These are phyloP conservation scores for Drosophila rhopaloa DNA, from an alignment of 1,140 invertebrate species.

Conservation along the genomic window DNA sequence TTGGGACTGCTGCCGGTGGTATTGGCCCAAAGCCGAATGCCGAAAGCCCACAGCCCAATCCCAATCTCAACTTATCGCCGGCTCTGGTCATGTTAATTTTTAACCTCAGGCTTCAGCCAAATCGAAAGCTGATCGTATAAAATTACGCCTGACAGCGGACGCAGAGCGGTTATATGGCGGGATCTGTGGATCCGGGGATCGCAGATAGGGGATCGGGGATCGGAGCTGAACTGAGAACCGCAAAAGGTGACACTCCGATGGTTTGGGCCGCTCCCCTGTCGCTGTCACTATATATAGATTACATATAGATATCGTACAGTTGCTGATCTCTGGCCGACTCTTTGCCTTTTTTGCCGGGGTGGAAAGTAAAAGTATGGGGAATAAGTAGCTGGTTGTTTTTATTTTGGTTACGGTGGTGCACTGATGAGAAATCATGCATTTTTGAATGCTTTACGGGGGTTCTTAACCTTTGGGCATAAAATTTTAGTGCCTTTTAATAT, in stretches of 20 bases:
- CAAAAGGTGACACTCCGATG: constrained; percentile 76
- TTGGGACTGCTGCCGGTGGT: constrained; percentile 8
- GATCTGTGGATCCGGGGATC: constrained; percentile 12
- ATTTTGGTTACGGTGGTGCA: constrained; percentile 2
- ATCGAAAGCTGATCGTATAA: constrained; percentile 82
- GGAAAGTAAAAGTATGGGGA: constrained; percentile 42
- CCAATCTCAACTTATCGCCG: constrained; percentile 79
- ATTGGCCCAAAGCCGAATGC: constrained; percentile 31
- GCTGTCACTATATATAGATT: constrained; percentile 69
- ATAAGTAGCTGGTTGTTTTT: constrained; percentile 10
- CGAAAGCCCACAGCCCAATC: constrained; percentile 40
- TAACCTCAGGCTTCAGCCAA: constrained; percentile 79
- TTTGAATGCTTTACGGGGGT: background rate
- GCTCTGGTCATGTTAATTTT: constrained; percentile 77
- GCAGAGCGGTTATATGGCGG: constrained; percentile 30
- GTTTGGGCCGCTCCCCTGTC: constrained; percentile 52
- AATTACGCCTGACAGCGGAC: constrained; percentile 78
- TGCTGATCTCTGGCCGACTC: constrained; percentile 46
- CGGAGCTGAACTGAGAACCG: constrained; percentile 53
- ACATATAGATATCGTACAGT: constrained; percentile 58
- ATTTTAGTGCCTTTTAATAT: too few relatives aligned
- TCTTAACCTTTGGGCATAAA: background rate
- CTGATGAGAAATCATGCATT: background rate
- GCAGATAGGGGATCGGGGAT: constrained; percentile 16
- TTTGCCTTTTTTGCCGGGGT: constrained; percentile 22